Conservation (phyloP, 2,113 vertebrate species). For the Perca fluviatilis region DNA sequence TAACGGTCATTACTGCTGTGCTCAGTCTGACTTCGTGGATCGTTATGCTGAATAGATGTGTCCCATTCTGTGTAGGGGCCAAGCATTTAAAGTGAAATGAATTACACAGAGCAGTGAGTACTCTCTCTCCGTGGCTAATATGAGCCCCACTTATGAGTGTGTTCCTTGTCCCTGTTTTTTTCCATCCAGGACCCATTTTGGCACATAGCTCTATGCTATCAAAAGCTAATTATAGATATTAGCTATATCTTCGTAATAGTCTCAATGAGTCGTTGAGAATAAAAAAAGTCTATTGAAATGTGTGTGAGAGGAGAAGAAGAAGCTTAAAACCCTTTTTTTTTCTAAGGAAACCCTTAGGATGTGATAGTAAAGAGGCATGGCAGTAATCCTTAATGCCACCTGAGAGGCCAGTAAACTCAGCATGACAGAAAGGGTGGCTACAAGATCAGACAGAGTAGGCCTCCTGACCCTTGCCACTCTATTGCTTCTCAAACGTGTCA, state of each 20-base stretch:
- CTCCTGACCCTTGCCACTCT: not conserved
- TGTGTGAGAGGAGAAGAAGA: not conserved
- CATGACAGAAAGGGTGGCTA: constrained; percentile 20
- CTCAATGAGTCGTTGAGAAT: constrained; percentile 37
- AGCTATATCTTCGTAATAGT: constrained; percentile 16
- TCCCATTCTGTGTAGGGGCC: constrained; percentile 33
- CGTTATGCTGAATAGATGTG: constrained; percentile 58
- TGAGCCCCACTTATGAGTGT: constrained; percentile 30
- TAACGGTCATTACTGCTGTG: constrained; percentile 56
- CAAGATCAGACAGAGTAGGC: constrained; percentile 3
- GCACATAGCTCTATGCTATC: constrained; percentile 29
- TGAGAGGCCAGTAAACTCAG: constrained; percentile 39
- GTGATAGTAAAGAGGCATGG: constrained; percentile 26
- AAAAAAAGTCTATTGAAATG: constrained; percentile 5
- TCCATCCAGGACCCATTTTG: constrained; percentile 30
- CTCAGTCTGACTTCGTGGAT: constrained; percentile 44
- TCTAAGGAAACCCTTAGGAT: not conserved
- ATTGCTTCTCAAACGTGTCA: not conserved
- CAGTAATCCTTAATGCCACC: constrained; percentile 38
- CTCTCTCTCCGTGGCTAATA: constrained; percentile 38
- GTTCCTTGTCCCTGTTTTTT: constrained; percentile 26
- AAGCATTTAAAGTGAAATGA: constrained; percentile 35
- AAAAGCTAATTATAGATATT: constrained; percentile 53
- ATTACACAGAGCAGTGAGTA: constrained; percentile 48
- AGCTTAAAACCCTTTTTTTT: constrained; percentile 1